A percentile compares a stretch with the other conserved stretches of the same genome.
Evolutionary conservation across 2,888 invertebrate genomes (phyloP).

Genomic region (Tachystola acroxantha): DNA sequence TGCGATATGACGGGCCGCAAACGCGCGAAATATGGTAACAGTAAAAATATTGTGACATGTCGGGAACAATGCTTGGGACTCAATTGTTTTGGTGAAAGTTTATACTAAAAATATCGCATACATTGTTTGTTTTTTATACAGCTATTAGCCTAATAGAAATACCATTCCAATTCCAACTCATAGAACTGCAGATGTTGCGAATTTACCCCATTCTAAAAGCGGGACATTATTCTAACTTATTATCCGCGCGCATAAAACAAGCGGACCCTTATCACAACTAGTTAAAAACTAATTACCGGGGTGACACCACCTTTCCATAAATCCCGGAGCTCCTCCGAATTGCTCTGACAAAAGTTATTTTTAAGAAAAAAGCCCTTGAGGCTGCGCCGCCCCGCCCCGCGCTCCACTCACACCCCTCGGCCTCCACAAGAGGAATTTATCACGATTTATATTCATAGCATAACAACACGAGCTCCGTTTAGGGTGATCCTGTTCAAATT

Average conservation of each 20-base stretch:
- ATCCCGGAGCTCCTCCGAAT: conserved; percentile 70
- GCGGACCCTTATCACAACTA: conserved; percentile 76
- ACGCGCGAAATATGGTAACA: conserved; percentile 58
- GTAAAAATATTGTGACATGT: conserved; percentile 71
- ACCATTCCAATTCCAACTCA: not conserved
- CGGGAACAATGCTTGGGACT: conserved; percentile 38
- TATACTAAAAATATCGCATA: conserved; percentile 16
- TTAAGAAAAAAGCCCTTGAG: conserved; percentile 77
- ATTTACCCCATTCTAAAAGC: conserved; percentile 33
- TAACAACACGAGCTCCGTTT: conserved; percentile 73
- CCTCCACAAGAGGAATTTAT: conserved; percentile 71
- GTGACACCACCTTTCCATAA: conserved; percentile 77
- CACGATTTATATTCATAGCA: conserved; percentile 80
- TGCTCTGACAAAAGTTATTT: conserved; percentile 78
- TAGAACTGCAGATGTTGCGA: conserved; percentile 25
- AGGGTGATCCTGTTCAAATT: conserved; percentile 68
- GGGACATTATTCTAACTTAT: conserved; percentile 57
- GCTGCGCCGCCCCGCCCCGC: conserved; percentile 44
- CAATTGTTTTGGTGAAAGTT: conserved; percentile 47
- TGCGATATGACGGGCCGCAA: conserved; percentile 52
- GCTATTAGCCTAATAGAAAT: not conserved
- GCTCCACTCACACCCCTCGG: conserved; percentile 35
- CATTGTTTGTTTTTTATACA: conserved; percentile 19
- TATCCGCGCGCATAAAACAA: conserved; percentile 62
- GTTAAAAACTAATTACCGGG: conserved; percentile 78